phyloP scores from a whole-genome alignment of 2,888 invertebrate species.

The Pemphredon lugubris region DNA sequence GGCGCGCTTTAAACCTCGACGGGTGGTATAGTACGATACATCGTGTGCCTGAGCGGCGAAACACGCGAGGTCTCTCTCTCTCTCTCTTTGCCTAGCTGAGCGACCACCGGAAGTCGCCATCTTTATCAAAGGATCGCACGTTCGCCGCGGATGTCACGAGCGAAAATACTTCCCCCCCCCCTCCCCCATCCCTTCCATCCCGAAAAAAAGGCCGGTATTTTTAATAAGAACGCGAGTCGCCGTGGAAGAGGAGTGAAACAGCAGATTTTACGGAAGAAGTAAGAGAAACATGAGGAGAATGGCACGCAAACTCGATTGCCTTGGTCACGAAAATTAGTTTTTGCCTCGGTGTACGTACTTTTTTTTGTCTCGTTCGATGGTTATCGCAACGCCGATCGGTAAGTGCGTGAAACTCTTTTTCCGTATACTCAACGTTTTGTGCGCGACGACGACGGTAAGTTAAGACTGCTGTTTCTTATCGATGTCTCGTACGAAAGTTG shows the following conservation, averaged over 20 bases:
- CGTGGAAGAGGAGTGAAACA: slow-evolving; percentile 1
- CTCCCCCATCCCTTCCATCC: too few relatives aligned
- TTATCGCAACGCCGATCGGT: slow-evolving; percentile 42
- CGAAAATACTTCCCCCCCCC: slow-evolving; percentile 29
- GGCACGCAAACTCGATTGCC: slow-evolving; percentile 36
- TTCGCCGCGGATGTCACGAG: slow-evolving; percentile 29
- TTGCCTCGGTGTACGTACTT: slow-evolving; percentile 16
- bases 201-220: slow-evolving; percentile 37
- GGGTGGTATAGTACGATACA: slow-evolving; percentile 24
- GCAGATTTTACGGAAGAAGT: slow-evolving; percentile 15
- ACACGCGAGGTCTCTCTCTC: slow-evolving; percentile 58
- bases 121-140: slow-evolving; percentile 43
- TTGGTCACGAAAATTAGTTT: slow-evolving; percentile 32
- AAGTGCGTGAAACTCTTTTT: slow-evolving; percentile 38
- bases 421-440: slow-evolving; percentile 27
- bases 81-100: slow-evolving; percentile 31
- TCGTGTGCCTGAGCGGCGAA: slow-evolving; percentile 28
- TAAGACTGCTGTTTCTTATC: too few relatives aligned
- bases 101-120: slow-evolving; percentile 45
- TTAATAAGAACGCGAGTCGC: slow-evolving; percentile 3
- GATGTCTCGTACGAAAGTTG: too few relatives aligned
- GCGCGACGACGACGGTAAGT: background rate
- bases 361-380: slow-evolving; percentile 24
- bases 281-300: slow-evolving; percentile 6
- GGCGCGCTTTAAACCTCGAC: slow-evolving; percentile 43